Base-by-base conservation (phyloP, 2,113 vertebrate genomes). In the Rhadina sibilatrix region DNA sequence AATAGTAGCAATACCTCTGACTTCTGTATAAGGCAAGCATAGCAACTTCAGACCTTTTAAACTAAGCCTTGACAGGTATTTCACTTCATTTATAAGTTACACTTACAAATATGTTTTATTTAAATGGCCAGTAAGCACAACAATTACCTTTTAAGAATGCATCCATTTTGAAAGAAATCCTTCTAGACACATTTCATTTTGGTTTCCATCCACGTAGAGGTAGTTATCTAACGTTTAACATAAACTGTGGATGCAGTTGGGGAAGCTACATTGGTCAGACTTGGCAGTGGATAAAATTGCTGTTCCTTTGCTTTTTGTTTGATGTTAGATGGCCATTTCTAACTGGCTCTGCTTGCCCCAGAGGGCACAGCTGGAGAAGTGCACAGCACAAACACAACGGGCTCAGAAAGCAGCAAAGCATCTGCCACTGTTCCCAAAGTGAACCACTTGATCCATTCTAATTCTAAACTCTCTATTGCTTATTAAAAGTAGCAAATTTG, bases 321-420 rank as follows among this genome's bases (percentile, higher is more conserved):
- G 49, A 46, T 3, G 1, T 24, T 7, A 6, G 27, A 10, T 11
- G 40, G 24, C 12, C 57, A 17, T 23, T 21, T 25, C 42, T 31
- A 50, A 59, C 0, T 2, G 64, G 47, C 42, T 44, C 46, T 63
- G 33, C 40, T 71, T n/a, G 42, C 23, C 56, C 57, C 42, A 13
- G 15, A 11, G n/a, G 15, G 5, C 82, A 66, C 22, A 81, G 52
- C 64, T 46, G 84, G 37, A 87, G 50, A 72, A 80, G 37, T 1
- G 15, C 50, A 56, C 2, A 2, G 59, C 14, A 11, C 65, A 79
- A 68, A 71, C 35, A n/a, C 25, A 42, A 2, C 0, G 0, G 52
- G 17, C 38, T 66, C 82, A 66, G 69, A 74, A 59, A 65, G 68
- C 53, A 86, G 44, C 66, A 92, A 83, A 88, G 87, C 83, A 88